Evolutionary conservation across 2,113 vertebrate genomes (phyloP).

Genomic region (Forbesichthys papilliferus): DNA sequence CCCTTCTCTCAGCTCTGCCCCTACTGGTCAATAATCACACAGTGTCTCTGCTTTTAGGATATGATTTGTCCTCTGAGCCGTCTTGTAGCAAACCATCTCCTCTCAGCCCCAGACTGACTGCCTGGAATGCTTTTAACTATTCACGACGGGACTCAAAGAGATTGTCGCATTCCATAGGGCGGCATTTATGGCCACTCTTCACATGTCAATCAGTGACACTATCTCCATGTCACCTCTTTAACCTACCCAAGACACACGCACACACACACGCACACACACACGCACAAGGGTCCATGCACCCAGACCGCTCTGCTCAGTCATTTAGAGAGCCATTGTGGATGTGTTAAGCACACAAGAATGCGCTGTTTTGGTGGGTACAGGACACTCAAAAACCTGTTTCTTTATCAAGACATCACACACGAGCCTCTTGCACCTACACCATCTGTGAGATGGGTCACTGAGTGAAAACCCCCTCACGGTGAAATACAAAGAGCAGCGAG

Average conservation of each 20-base stretch:
- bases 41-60: too few relatives aligned
- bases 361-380: constrained; percentile 38
- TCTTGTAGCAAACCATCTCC: constrained; percentile 58
- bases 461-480: constrained; percentile 45
- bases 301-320: constrained; percentile 43
- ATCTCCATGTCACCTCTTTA: constrained; percentile 69
- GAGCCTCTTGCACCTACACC: constrained; percentile 52
- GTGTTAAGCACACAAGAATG: constrained; percentile 75
- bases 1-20: too few relatives aligned
- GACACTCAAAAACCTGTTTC: constrained; percentile 61
- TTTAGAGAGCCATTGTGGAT: constrained; percentile 61
- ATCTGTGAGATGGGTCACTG: constrained; percentile 67
- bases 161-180: constrained; percentile 75
- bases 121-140: constrained; percentile 78
- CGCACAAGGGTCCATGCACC: constrained; percentile 24
- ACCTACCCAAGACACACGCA: constrained; percentile 27
- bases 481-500: constrained; percentile 44
- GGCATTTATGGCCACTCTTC: constrained; percentile 74
- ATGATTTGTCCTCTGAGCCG: constrained; percentile 46
- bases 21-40: too few relatives aligned
- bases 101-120: constrained; percentile 53
- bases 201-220: constrained; percentile 76
- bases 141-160: constrained; percentile 66
- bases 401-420: constrained; percentile 62
- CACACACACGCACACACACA: constrained; percentile 28